A percentile compares a stretch with the other conserved stretches of the same genome.
phyloP scores from a whole-genome alignment of 2,797 vertebrate genomes.

The Cyclura pinguis region DNA sequence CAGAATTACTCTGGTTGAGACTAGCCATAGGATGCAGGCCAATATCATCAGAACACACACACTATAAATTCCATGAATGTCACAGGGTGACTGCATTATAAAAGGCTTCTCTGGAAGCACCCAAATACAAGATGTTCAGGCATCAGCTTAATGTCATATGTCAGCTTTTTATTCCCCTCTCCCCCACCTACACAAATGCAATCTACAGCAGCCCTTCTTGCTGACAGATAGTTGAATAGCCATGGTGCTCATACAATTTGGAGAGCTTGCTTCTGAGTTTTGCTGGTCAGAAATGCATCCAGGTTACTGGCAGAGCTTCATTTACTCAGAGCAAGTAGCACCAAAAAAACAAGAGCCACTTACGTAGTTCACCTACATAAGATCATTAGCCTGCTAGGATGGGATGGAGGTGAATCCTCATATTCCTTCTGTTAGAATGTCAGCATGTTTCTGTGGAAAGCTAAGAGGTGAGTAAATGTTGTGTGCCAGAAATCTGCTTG shows the following conservation, averaged over 20 bases:
- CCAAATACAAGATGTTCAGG: neutral
- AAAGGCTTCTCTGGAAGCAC: too few relatives aligned
- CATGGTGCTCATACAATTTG: neutral
- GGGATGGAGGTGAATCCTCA: neutral
- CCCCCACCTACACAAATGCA: neutral
- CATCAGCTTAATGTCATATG: neutral
- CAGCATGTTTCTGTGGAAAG: neutral
- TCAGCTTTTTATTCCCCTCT: neutral
- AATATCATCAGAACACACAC: too few relatives aligned
- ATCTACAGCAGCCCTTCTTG: neutral
- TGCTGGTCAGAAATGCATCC: neutral
- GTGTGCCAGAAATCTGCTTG: neutral
- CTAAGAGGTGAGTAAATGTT: constrained; percentile 1
- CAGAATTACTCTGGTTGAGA: too few relatives aligned
- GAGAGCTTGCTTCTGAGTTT: neutral
- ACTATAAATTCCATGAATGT: too few relatives aligned
- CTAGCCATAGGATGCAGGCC: too few relatives aligned
- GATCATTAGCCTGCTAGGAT: neutral
- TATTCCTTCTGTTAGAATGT: neutral
- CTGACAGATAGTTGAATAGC: neutral
- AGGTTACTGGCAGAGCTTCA: neutral
- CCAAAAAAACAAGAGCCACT: neutral
- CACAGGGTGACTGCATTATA: too few relatives aligned
- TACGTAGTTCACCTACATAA: neutral
- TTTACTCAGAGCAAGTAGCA: neutral